Conservation (phyloP, 2,797 vertebrate genomes). For the Natrix natrix region DNA sequence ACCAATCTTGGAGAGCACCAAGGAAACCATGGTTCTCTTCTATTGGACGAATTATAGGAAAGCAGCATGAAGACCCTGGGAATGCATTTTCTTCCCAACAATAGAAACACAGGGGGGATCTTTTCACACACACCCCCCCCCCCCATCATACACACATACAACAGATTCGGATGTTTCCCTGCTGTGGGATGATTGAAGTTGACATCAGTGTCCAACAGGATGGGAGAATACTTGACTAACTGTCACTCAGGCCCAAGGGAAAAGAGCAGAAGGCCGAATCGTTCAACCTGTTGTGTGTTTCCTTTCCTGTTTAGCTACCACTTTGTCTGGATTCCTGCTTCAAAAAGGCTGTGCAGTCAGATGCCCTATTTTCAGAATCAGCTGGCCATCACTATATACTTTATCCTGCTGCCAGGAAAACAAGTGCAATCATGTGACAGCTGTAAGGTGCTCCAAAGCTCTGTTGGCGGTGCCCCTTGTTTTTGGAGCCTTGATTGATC, state of each 20-base stretch:
- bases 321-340: neutral
- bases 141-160: too few relatives aligned
- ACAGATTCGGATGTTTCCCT: neutral
- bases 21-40: neutral
- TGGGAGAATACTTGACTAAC: neutral
- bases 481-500: neutral
- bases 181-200: neutral
- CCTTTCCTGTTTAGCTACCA: neutral
- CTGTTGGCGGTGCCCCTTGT: neutral
- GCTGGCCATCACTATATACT: neutral
- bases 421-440: neutral
- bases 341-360: neutral
- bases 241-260: neutral
- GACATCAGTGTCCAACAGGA: neutral
- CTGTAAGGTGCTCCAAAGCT: accelerated
- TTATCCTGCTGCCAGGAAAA: neutral
- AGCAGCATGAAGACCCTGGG: neutral
- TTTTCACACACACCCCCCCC: neutral
- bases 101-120: neutral
- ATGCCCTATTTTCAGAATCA: neutral
- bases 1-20: too few relatives aligned
- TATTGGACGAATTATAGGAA: neutral
- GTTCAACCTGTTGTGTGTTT: neutral
- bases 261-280: neutral
- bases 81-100: neutral